Conservation (phyloP, 2,888 invertebrate species). For the Danaus chrysippus region DNA sequence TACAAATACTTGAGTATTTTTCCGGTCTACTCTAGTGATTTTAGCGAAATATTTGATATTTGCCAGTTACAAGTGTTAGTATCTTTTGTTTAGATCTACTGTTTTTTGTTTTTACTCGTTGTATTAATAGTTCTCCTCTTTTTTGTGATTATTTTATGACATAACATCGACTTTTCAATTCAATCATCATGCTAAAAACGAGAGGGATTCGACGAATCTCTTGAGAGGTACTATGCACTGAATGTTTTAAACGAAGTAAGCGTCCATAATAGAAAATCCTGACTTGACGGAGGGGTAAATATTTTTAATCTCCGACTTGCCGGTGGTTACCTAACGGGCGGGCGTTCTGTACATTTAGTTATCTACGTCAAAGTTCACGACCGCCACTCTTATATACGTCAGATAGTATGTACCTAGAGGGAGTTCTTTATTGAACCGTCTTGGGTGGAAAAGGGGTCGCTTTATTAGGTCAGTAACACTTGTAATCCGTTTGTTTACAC, state of each 20-base stretch:
- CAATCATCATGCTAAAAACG: too few species aligned
- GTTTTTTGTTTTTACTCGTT: too few species aligned
- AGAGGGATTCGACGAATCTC: background rate
- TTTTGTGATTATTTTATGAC: too few species aligned
- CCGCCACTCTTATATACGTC: conserved; percentile 67
- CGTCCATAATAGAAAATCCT: conserved; percentile 19
- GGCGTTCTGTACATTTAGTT: conserved; percentile 42
- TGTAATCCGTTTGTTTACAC: conserved; percentile 66
- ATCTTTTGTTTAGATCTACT: too few species aligned
- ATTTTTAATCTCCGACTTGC: conserved; percentile 51
- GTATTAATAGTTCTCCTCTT: too few species aligned
- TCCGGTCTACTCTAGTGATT: conserved; percentile 33
- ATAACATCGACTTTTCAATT: too few species aligned
- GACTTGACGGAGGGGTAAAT: conserved; percentile 39
- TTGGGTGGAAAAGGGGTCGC: conserved; percentile 72
- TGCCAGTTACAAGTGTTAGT: too few species aligned
- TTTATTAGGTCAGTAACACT: conserved; percentile 77
- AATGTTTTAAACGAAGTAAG: conserved; percentile 2
- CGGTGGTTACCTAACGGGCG: conserved; percentile 36
- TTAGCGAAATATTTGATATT: conserved; percentile 7
- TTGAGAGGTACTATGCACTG: background rate
- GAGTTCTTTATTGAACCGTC: conserved; percentile 76
- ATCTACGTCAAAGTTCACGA: conserved; percentile 70
- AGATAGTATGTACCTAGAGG: conserved; percentile 67
- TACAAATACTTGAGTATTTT: conserved; percentile 38